These are phyloP conservation scores for Diachasma alloeum DNA, from an alignment of 1,140 invertebrate species.

Conservation along the genomic window DNA sequence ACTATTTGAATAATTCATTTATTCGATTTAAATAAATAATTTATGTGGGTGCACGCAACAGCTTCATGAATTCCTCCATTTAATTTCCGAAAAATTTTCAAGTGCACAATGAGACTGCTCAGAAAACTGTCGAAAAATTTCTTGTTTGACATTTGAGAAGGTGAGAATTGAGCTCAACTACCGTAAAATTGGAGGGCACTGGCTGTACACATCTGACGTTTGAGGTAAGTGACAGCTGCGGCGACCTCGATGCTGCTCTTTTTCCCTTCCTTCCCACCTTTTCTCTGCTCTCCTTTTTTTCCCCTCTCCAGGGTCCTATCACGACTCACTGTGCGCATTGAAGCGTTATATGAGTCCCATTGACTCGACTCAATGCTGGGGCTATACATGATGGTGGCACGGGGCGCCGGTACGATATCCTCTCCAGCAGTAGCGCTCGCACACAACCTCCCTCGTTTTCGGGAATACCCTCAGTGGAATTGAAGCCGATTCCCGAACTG, in stretches of 20 bases:
- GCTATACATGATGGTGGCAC: background rate
- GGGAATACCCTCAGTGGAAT: background rate
- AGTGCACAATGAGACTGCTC: too few species aligned
- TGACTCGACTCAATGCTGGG: background rate
- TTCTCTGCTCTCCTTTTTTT: background rate
- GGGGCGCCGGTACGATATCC: background rate
- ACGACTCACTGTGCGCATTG: background rate
- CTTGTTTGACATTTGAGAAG: conserved; percentile 7
- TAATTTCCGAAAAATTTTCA: too few species aligned
- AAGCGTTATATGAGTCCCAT: conserved; percentile 8
- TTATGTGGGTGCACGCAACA: too few species aligned
- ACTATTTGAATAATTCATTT: too few species aligned
- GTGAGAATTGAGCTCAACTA: conserved; percentile 3
- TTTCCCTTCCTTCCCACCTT: background rate
- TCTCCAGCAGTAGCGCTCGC: background rate
- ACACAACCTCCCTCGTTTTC: background rate
- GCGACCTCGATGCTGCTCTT: background rate
- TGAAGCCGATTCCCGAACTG: background rate
- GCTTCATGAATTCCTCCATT: too few species aligned
- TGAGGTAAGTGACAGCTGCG: conserved; percentile 8
- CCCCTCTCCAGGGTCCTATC: background rate
- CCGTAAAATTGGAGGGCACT: conserved; percentile 1
- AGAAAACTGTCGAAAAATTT: background rate
- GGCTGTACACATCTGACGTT: background rate
- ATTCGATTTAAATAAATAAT: too few species aligned